Base-by-base conservation (phyloP, 2,113 vertebrate species). In the Mustelus asterias region DNA sequence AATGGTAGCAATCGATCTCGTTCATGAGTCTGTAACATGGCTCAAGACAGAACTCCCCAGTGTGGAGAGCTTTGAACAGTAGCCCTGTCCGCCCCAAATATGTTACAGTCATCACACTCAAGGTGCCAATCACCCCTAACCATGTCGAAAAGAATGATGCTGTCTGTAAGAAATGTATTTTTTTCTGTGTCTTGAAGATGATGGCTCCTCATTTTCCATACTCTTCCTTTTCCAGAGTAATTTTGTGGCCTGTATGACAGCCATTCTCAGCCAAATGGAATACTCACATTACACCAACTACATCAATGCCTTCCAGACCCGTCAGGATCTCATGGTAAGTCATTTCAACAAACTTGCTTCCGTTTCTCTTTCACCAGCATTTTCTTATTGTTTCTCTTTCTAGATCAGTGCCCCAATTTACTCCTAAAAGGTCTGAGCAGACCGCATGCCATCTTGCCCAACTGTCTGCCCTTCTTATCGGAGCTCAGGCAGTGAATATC, bases 211-310 rank as follows among this genome's bases (percentile, higher is more conserved):
- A 63, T 65, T 20, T 93, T n/a, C 80, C 37, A 83, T 24, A 0
- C 33, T 76, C n/a, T 26, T 89, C 54, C 44, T 58, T 86, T 41
- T 60, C 69, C 95, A 97, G 97, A 96, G 97, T 41, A 96, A 97
- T 95, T 97, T 97, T 0, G 97, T 97, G 96, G 97, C 97, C 67
- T 97, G 97, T 96, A 97, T 97, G 97, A 96, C 97, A 0, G 0
- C 97, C 96, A 97, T 97, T 96, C 97, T 97, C 86, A 97, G 96
- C 96, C 97, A 97, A 96, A 96, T 97, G 97, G 97, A 97, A 65
- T 33, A 95, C 90, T 96, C 96, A 0, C 97, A 96, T 95, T 97
- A 97, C 96, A 96, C 80, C 24, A 44, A 96, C 96, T 97, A 97
- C 95, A 97, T 97, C 96, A 93, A 96, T 83, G 44, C 92, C 0